Evolutionary conservation across 2,113 vertebrate species (phyloP), one percentile per base, ranked within the genome.

Genomic region (Eretmochelys imbricata): DNA sequence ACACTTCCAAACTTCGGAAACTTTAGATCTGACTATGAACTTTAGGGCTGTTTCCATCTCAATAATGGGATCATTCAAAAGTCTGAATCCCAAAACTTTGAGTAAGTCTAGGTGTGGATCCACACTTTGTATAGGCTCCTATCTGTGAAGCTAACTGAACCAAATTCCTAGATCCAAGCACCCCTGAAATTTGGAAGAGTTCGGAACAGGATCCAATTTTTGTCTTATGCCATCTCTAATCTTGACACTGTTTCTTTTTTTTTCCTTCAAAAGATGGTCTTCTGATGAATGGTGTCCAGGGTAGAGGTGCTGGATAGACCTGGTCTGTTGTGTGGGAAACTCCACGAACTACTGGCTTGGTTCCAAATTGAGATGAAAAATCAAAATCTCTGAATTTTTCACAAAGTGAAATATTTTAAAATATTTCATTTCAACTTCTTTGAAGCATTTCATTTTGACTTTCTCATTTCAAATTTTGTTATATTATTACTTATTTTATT

Each of bases 241-340:
- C 14, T 55, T 80, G 62, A 84, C 54, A 42, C 6, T 9, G 80
- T 11, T 84, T 2, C 69, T 93, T 62, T 50, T 57, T 3, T 78
- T 86, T 5, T 49, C 8, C 81, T 87, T 4, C 22, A 69, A 19
- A 14, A 57, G 17, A 57, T 80, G 76, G 20, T 46, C 31, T 92
- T 88, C 80, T 27, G 22, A 38, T 75, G 22, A 42, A 75, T 10
- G 35, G 22, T 46, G 48, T 54, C 14, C 1, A 7, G 1, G 24
- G 1, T 42, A 65, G 6, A 76, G 4, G 5, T 85, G 19, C 24
- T 80, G 85, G 57, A 55, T 5, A 79, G 35, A 31, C 16, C 59
- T 9, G 5, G 49, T 94, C 5, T 46, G 25, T 29, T 2, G 85
- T 19, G 29, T 22, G 2, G n/a, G 13, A 20, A 0, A 0, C 78